Percentiles rank a stretch among this genome's conserved stretches.
These are phyloP conservation scores for Limosa lapponica DNA, from an alignment of 2,797 vertebrate species.

Conservation along the genomic window DNA sequence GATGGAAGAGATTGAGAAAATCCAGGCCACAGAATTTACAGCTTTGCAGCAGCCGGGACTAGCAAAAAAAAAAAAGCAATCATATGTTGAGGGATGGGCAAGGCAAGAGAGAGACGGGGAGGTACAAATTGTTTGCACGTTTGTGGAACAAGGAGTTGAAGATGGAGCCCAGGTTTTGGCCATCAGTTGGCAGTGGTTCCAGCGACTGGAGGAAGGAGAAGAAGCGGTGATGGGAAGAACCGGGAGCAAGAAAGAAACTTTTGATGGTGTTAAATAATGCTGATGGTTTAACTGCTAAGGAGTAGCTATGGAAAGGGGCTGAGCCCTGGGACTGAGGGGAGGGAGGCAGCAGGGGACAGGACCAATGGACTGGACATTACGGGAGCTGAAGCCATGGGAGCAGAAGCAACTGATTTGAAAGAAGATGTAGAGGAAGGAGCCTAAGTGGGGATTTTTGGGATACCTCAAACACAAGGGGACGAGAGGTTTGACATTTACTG, in stretches of 20 bases:
- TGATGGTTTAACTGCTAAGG: background rate
- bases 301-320: background rate
- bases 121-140: background rate
- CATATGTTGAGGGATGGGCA: background rate
- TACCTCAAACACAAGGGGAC: background rate
- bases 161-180: constrained; percentile 22
- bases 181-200: background rate
- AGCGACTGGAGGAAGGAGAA: background rate
- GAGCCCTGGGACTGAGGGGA: background rate
- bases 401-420: background rate
- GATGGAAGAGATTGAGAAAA: background rate
- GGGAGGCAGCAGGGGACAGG: background rate
- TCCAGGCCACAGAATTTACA: background rate
- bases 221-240: accelerated
- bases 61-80: background rate
- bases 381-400: background rate
- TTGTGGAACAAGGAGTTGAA: background rate
- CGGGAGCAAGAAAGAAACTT: background rate
- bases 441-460: background rate
- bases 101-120: background rate
- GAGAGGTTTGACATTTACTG: background rate
- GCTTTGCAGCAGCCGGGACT: background rate
- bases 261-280: background rate
- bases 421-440: background rate
- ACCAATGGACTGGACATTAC: background rate